phyloP scores from a whole-genome alignment of 2,888 invertebrate species.

The Clunio marinus region DNA sequence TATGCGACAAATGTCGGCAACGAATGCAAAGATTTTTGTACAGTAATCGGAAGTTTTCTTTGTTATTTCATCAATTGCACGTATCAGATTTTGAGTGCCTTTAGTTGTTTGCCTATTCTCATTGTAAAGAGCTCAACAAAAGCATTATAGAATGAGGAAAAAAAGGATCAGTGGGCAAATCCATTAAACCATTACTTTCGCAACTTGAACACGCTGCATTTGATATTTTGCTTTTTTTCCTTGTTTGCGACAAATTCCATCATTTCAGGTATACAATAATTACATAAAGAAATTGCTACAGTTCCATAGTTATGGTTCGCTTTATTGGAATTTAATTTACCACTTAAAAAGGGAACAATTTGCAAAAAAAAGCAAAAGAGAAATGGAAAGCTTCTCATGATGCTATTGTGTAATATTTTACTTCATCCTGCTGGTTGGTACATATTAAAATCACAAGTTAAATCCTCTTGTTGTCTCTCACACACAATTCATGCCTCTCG shows the following conservation, averaged over 20 bases:
- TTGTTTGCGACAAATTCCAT: constrained; percentile 23
- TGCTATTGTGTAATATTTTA: constrained; percentile 30
- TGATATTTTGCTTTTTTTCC: not conserved
- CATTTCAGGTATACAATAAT: constrained; percentile 20
- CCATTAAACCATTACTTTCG: constrained; percentile 39
- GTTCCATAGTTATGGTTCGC: constrained; percentile 20
- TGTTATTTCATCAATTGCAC: constrained; percentile 37
- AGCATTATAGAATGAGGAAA: not conserved
- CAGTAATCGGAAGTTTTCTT: constrained; percentile 34
- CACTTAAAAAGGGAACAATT: constrained; percentile 37
- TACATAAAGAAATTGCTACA: not conserved
- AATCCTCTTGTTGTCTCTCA: constrained; percentile 4
- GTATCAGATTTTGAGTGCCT: constrained; percentile 37
- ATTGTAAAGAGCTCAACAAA: not conserved
- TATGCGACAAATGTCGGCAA: constrained; percentile 7
- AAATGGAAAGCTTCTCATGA: not conserved
- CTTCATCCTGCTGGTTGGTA: not conserved
- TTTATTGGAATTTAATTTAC: constrained; percentile 39
- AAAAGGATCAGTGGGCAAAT: constrained; percentile 26
- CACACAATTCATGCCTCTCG: constrained; percentile 8
- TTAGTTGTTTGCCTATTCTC: constrained; percentile 30
- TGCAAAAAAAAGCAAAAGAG: constrained; percentile 19
- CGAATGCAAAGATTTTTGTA: not conserved
- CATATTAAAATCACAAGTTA: too few relatives aligned
- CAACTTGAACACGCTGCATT: constrained; percentile 23